phyloP scores from a whole-genome alignment of 2,888 invertebrate species.

The Lamellibrachia columna region DNA sequence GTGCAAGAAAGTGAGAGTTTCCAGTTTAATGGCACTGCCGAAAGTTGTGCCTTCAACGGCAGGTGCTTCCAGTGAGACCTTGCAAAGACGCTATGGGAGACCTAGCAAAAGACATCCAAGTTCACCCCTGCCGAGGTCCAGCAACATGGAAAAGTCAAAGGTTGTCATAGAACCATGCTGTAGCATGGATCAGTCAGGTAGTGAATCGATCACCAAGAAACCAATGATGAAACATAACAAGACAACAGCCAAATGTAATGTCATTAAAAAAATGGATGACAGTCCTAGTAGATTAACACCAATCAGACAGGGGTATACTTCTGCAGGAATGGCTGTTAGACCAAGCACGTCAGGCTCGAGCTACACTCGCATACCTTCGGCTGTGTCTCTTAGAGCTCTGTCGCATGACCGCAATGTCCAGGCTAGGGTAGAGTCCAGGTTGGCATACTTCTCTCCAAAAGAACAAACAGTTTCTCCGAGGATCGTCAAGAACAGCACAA shows the following conservation, averaged over 20 bases:
- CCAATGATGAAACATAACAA: neutral
- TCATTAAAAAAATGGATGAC: neutral
- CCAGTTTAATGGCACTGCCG: neutral
- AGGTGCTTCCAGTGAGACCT: neutral
- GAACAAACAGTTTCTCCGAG: neutral
- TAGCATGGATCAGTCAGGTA: neutral
- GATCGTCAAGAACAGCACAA: neutral
- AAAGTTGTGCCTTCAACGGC: neutral
- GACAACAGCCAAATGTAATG: neutral
- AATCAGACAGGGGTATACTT: neutral
- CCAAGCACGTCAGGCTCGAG: neutral
- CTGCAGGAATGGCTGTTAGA: neutral
- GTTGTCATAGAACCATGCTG: neutral
- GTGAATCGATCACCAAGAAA: neutral
- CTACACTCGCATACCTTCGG: neutral
- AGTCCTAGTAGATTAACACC: neutral
- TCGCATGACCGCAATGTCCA: neutral
- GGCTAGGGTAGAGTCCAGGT: neutral
- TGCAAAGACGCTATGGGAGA: neutral
- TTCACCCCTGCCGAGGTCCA: neutral
- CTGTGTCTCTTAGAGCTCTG: neutral
- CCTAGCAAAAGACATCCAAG: neutral
- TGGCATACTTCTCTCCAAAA: neutral
- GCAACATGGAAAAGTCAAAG: neutral
- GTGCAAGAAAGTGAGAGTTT: neutral